A percentile compares a stretch with the other conserved stretches of the same genome.
phyloP scores from a whole-genome alignment of 1,140 invertebrate species.

The Macrocentrus cingulum region DNA sequence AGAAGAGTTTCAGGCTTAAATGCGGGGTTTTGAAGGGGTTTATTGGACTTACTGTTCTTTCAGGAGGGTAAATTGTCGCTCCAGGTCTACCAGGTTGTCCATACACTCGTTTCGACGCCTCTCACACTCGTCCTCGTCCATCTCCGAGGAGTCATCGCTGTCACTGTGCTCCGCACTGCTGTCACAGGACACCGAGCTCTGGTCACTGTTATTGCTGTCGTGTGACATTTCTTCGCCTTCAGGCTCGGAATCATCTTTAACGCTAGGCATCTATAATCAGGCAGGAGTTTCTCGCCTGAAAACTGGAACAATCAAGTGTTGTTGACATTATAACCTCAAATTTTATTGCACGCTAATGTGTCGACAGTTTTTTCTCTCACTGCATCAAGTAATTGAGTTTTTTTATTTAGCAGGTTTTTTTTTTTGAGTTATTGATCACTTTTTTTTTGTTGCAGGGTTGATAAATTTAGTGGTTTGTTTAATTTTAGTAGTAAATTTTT shows the following conservation, averaged over 20 bases:
- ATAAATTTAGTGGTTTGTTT: too few species aligned
- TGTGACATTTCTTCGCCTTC: slow-evolving; percentile 58
- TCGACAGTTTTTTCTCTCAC: too few species aligned
- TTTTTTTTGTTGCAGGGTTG: too few species aligned
- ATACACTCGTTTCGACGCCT: slow-evolving; percentile 77
- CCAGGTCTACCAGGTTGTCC: slow-evolving; percentile 83
- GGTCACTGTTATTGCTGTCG: slow-evolving; percentile 56
- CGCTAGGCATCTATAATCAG: slow-evolving; percentile 46
- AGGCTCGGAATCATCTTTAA: slow-evolving; percentile 55
- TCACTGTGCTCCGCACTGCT: slow-evolving; percentile 75
- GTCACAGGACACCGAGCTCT: slow-evolving; percentile 63
- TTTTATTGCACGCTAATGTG: too few species aligned
- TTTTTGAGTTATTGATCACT: too few species aligned
- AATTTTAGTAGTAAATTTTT: too few species aligned
- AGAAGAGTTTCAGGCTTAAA: too few species aligned
- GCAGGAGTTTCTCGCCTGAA: not conserved
- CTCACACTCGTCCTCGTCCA: slow-evolving; percentile 93
- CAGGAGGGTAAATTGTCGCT: slow-evolving; percentile 83
- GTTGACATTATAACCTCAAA: too few species aligned
- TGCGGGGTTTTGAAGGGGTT: too few species aligned
- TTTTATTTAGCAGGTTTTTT: too few species aligned
- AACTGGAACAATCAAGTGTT: not conserved
- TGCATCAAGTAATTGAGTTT: too few species aligned
- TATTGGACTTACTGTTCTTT: slow-evolving; percentile 80
- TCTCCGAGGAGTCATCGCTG: slow-evolving; percentile 81